These are phyloP conservation scores for Eurytoma californica DNA, from an alignment of 2,888 invertebrate species.

Conservation along the genomic window DNA sequence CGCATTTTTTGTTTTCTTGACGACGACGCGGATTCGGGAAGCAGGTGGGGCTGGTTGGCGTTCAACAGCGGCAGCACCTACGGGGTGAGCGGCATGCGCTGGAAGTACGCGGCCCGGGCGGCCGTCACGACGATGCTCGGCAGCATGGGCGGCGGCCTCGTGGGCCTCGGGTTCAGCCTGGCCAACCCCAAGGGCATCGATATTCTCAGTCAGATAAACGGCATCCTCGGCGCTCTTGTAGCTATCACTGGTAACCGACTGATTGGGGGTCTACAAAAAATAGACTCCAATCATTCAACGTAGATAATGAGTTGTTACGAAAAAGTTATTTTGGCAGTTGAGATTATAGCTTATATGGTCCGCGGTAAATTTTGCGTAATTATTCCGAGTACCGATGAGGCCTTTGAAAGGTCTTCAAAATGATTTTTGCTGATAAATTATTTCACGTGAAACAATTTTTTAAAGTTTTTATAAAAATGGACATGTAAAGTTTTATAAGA, in stretches of 20 bases:
- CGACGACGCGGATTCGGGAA: background rate
- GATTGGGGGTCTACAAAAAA: too few relatives aligned
- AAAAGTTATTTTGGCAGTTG: background rate
- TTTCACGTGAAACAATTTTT: too few relatives aligned
- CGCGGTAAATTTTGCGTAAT: too few relatives aligned
- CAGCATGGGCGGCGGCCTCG: conserved; percentile 91
- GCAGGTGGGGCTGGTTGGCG: conserved; percentile 93
- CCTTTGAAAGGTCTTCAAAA: too few relatives aligned
- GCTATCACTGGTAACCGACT: conserved; percentile 83
- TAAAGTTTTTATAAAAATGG: too few relatives aligned
- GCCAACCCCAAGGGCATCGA: conserved; percentile 84
- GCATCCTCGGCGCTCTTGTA: conserved; percentile 90
- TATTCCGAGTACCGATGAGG: too few relatives aligned
- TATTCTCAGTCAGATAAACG: conserved; percentile 91
- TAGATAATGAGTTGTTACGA: background rate
- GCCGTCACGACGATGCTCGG: conserved; percentile 94
- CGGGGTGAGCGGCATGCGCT: conserved; percentile 88
- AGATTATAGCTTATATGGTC: too few relatives aligned
- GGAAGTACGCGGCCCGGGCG: conserved; percentile 93
- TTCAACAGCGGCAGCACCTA: conserved; percentile 95
- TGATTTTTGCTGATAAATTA: too few relatives aligned
- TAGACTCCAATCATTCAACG: background rate
- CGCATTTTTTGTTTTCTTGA: too few relatives aligned
- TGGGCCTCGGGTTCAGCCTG: conserved; percentile 78
- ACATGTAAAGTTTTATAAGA: too few relatives aligned